phyloP scores from a whole-genome alignment of 2,113 vertebrate species.

The Mohoua ochrocephala region DNA sequence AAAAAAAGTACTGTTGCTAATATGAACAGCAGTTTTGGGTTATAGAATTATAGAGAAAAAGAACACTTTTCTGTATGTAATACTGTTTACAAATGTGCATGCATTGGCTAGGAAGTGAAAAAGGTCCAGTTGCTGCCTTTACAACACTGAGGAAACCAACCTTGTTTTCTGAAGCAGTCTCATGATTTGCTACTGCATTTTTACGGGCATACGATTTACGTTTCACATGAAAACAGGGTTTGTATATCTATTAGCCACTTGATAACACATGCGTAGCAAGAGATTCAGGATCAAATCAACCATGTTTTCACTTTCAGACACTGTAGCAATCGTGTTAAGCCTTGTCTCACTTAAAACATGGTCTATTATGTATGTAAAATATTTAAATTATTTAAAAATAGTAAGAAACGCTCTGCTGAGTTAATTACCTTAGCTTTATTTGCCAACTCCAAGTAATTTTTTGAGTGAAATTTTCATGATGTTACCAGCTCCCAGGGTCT shows the following conservation, averaged over 20 bases:
- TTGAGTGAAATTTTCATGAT: neutral
- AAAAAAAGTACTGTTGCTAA: neutral
- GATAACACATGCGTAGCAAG: neutral
- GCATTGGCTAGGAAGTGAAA: neutral
- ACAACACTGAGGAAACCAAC: neutral
- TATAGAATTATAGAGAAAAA: neutral
- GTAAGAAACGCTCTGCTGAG: neutral
- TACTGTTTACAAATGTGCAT: neutral
- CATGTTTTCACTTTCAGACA: neutral
- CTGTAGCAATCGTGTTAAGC: neutral
- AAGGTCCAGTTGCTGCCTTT: neutral
- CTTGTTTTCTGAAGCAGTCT: neutral
- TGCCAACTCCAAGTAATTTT: neutral
- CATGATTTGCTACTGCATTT: neutral
- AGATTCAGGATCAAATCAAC: neutral
- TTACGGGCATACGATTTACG: neutral
- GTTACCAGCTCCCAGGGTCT: neutral
- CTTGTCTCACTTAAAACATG: neutral
- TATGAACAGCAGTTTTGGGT: neutral
- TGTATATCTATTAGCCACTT: neutral
- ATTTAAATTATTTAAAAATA: neutral
- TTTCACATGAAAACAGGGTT: neutral
- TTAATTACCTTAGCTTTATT: neutral
- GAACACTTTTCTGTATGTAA: neutral
- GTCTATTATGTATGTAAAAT: neutral